phyloP scores from a whole-genome alignment of 2,888 invertebrate genomes.

The Clepsis dumicolana region DNA sequence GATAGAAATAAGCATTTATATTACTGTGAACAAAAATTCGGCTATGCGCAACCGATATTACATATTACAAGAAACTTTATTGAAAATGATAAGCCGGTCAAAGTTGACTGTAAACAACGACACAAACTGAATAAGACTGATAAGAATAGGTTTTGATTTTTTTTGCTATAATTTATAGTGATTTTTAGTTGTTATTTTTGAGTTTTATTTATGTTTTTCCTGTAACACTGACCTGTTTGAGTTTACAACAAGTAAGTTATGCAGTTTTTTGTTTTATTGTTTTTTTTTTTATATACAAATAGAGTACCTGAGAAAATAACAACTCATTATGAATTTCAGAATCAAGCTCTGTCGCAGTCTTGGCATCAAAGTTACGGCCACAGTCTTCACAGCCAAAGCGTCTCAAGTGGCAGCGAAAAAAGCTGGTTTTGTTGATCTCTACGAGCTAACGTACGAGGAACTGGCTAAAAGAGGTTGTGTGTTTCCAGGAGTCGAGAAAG shows the following conservation, averaged over 20 bases:
- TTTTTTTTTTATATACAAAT: neutral
- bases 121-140: constrained; percentile 71
- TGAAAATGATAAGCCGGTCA: constrained; percentile 56
- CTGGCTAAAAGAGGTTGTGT: constrained; percentile 71
- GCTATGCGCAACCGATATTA: constrained; percentile 69
- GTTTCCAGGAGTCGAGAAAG: constrained; percentile 73
- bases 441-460: constrained; percentile 76
- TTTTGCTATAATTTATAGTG: constrained; percentile 32
- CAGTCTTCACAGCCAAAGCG: constrained; percentile 82
- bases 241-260: neutral
- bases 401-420: constrained; percentile 82
- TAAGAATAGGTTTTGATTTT: constrained; percentile 54
- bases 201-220: constrained; percentile 7
- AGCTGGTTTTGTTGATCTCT: constrained; percentile 76
- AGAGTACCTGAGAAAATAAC: too few relatives aligned
- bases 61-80: constrained; percentile 70
- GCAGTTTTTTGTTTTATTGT: neutral
- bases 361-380: constrained; percentile 76
- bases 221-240: neutral
- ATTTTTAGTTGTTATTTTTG: constrained; percentile 28
- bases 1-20: constrained; percentile 84
- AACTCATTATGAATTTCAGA: constrained; percentile 59
- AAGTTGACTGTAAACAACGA: constrained; percentile 71
- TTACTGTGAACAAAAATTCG: constrained; percentile 82
- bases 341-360: constrained; percentile 81